phyloP scores from a whole-genome alignment of 1,140 invertebrate genomes.

The Drosophila tani region DNA sequence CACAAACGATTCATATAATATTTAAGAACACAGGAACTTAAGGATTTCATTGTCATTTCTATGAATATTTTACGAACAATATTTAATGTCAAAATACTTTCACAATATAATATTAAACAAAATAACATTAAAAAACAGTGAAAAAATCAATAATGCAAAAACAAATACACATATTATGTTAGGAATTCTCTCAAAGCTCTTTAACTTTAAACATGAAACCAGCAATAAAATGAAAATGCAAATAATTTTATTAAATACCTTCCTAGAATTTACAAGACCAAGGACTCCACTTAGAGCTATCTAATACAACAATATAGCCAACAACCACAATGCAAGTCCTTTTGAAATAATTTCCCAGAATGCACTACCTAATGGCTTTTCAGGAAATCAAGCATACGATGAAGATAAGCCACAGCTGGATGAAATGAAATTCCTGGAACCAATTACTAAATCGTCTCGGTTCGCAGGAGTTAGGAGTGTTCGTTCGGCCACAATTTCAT shows the following conservation, averaged over 20 bases:
- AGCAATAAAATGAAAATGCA: neutral
- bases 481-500: constrained; percentile 12
- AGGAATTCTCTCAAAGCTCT: no score
- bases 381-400: neutral
- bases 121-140: neutral
- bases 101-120: neutral
- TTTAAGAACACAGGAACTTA: constrained; percentile 13
- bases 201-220: no score
- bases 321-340: neutral
- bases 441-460: constrained; percentile 9
- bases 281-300: constrained; percentile 5
- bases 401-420: constrained; percentile 7
- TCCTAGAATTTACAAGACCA: constrained; percentile 11
- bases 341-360: constrained; percentile 1
- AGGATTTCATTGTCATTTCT: neutral
- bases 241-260: neutral
- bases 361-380: constrained; percentile 4
- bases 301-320: neutral
- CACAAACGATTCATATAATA: constrained; percentile 34
- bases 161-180: no score
- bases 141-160: no score
- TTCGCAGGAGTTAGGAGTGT: neutral
- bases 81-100: neutral
- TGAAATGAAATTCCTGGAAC: constrained; percentile 20
- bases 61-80: neutral